Base-by-base conservation (phyloP, 2,797 vertebrate genomes). In the Podarcis lilfordi region DNA sequence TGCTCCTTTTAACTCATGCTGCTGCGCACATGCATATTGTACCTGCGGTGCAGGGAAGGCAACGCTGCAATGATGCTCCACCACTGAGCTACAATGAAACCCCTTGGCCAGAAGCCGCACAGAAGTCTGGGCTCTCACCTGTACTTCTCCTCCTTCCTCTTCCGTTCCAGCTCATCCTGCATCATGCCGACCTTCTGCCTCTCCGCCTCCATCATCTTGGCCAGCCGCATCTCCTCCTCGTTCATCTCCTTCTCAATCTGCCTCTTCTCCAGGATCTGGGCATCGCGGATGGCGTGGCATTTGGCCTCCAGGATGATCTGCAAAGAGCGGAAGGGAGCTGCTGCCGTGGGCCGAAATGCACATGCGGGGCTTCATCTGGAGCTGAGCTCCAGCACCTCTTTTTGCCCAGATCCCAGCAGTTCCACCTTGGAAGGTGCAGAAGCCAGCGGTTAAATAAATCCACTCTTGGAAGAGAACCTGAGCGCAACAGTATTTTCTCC, bases 141-240 rank as follows among this genome's bases (percentile, higher is more conserved):
- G 90, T 98, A 90, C 85, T 96, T 94, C 92, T 98, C 96, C 85
- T 98, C 92, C 92, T 96, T 98, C 91, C 93, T 96, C 71, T 90
- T 96, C 90, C 81, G 89, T 4, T 98, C 96, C 25, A 97, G 95
- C 7, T 98, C 95, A 72, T 98, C 96, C 91, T 98, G 93, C 21
- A 93, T 93, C 91, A 98, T 95, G 8, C 97, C 29, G 2, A 96
- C 97, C 82, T 93, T 97, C 59, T 94, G 94, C 43, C 98, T 94
- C 35, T 98, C 97, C 82, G 94, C 91, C 93, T 98, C 98, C 98
- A 99, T 98, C 97, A 99, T 98, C 87, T 89, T 94, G 86, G 97
- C 97, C 95, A 99, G 93, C 0, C 98, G 97, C 90, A 89, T 96
- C 89, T 98, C 98, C 92, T 99, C 98, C 27, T 97, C 96, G 0